phyloP scores from a whole-genome alignment of 64 coral and sea anemone genomes.

The Montipora efflorescens region DNA sequence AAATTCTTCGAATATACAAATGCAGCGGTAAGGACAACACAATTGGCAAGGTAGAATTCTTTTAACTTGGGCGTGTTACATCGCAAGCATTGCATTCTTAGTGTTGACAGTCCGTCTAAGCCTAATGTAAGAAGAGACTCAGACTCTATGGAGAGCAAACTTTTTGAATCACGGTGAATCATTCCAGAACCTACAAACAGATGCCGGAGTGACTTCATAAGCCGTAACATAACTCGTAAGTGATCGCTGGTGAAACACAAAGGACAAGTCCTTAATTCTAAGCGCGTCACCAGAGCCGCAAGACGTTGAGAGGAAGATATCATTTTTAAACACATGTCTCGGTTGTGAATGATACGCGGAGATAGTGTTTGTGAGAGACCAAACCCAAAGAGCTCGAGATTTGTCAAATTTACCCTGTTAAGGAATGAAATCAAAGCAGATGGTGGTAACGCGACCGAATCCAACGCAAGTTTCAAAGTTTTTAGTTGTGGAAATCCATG shows the following conservation, averaged over 20 bases:
- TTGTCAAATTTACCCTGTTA: neutral
- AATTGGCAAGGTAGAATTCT: constrained; percentile 27
- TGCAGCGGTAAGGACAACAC: neutral
- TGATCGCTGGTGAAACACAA: constrained; percentile 20
- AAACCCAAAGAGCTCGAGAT: constrained; percentile 14
- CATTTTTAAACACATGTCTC: constrained; percentile 27
- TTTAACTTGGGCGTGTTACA: constrained; percentile 12
- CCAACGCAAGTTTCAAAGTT: constrained; percentile 39
- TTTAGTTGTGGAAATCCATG: constrained; percentile 31
- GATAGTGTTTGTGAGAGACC: neutral
- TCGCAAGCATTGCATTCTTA: constrained; percentile 38
- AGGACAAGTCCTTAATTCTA: constrained; percentile 15
- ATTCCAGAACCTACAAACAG: constrained; percentile 34
- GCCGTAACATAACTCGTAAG: constrained; percentile 6
- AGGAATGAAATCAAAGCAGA: constrained; percentile 26
- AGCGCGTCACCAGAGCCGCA: constrained; percentile 13
- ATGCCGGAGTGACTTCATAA: constrained; percentile 23
- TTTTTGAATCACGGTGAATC: constrained; percentile 39
- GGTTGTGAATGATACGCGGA: constrained; percentile 19
- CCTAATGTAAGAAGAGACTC: neutral
- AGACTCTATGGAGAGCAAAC: constrained; percentile 30
- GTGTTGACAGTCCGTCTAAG: constrained; percentile 16
- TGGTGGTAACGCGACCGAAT: constrained; percentile 9
- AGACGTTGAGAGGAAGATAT: constrained; percentile 41
- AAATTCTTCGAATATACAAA: constrained; percentile 17